Percentiles rank a stretch among this genome's conserved stretches.
Conservation (phyloP, 2,888 invertebrate species). For the Drosophila paramelanica region DNA sequence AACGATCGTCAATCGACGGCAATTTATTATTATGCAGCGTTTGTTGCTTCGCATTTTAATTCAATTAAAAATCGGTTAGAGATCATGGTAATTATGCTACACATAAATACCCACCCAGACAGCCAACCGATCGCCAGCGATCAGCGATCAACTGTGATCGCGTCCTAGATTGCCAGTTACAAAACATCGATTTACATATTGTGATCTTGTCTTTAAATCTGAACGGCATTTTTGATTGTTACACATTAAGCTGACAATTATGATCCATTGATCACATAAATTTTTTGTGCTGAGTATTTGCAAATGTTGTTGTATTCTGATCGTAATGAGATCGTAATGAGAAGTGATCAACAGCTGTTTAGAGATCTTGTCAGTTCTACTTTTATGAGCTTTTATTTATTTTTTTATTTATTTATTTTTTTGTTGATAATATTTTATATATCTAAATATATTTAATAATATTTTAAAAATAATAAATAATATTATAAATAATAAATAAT, state of each 20-base stretch:
- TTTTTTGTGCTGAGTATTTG: neutral
- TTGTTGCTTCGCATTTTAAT: conserved; percentile 74
- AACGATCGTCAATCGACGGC: conserved; percentile 78
- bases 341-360: no score
- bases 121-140: neutral
- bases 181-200: neutral
- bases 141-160: conserved; percentile 4
- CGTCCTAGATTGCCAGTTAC: conserved; percentile 2
- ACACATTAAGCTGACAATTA: neutral
- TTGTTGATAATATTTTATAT: no score
- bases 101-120: conserved; percentile 19
- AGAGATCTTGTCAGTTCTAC: no score
- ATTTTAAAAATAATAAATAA: no score
- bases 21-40: conserved; percentile 77
- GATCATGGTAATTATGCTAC: conserved; percentile 69
- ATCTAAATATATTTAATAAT: no score
- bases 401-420: no score
- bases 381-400: no score
- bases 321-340: no score
- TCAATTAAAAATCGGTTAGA: conserved; percentile 79
- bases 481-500: no score
- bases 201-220: neutral
- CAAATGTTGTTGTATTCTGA: neutral
- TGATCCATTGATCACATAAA: neutral
- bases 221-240: neutral